A percentile compares a stretch with the other conserved stretches of the same genome.
Conservation (phyloP, 2,888 invertebrate genomes). For the Cepaea hortensis region DNA sequence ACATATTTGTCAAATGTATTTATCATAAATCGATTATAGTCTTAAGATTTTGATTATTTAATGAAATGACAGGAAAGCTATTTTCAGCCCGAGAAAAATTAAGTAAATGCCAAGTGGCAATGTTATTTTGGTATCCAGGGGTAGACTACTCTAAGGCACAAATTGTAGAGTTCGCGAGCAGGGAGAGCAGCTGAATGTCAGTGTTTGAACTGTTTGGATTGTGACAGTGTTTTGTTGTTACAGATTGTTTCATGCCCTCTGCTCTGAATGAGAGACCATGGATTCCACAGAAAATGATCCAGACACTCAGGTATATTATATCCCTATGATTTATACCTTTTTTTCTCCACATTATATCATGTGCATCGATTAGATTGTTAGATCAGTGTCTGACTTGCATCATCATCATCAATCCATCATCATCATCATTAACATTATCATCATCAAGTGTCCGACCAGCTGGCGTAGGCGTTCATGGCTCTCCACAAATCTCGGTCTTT, state of each 20-base stretch:
- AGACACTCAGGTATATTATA: not conserved
- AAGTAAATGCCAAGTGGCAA: too few species aligned
- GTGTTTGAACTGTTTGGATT: not conserved
- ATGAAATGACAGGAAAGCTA: too few species aligned
- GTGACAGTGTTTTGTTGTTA: not conserved
- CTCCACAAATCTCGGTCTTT: too few species aligned
- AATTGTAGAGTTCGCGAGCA: not conserved
- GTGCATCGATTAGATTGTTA: too few species aligned
- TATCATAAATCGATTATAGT: too few species aligned
- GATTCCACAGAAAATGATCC: constrained; percentile 10
- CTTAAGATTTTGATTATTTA: too few species aligned
- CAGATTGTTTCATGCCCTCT: not conserved
- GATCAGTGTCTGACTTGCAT: too few species aligned
- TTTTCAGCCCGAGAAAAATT: too few species aligned
- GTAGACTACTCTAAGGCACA: not conserved
- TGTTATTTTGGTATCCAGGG: not conserved
- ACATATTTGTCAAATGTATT: too few species aligned
- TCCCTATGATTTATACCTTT: not conserved
- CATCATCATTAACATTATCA: not conserved
- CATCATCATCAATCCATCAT: not conserved
- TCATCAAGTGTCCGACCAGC: too few species aligned
- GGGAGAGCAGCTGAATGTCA: not conserved
- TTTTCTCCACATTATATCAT: not conserved
- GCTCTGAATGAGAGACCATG: not conserved
- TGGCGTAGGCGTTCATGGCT: too few species aligned